Conservation (phyloP, 1,140 invertebrate species). For the Chironomus striatipennis region DNA sequence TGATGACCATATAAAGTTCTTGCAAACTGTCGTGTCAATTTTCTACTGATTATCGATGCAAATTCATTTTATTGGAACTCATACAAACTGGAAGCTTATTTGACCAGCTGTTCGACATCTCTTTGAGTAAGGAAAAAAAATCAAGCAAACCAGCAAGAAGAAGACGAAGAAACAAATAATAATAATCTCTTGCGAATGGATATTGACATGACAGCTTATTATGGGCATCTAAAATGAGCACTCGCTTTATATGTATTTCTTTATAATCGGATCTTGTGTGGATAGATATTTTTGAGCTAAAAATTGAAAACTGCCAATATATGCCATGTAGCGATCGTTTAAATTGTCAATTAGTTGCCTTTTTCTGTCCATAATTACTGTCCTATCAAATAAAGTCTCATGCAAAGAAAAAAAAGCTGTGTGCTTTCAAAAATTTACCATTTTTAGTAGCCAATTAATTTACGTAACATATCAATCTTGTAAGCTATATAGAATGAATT, state of each 20-base stretch:
- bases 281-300: neutral
- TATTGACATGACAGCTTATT: constrained; percentile 8
- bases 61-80: neutral
- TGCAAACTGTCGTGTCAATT: neutral
- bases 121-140: too few relatives aligned
- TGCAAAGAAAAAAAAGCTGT: too few relatives aligned
- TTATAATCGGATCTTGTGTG: neutral
- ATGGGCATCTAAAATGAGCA: constrained; percentile 1
- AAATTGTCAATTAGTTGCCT: neutral
- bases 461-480: too few relatives aligned
- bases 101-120: neutral
- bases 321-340: constrained; percentile 4
- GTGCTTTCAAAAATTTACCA: too few relatives aligned
- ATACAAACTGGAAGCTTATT: neutral
- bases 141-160: too few relatives aligned
- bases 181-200: neutral
- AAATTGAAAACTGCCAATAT: neutral
- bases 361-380: too few relatives aligned
- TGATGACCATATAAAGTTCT: neutral
- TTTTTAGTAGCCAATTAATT: too few relatives aligned
- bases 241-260: neutral
- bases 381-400: too few relatives aligned
- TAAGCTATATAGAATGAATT: too few relatives aligned
- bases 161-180: too few relatives aligned
- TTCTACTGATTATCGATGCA: neutral